These are phyloP conservation scores for Latrodectus geometricus DNA, from an alignment of 1,140 invertebrate species.

Conservation along the genomic window DNA sequence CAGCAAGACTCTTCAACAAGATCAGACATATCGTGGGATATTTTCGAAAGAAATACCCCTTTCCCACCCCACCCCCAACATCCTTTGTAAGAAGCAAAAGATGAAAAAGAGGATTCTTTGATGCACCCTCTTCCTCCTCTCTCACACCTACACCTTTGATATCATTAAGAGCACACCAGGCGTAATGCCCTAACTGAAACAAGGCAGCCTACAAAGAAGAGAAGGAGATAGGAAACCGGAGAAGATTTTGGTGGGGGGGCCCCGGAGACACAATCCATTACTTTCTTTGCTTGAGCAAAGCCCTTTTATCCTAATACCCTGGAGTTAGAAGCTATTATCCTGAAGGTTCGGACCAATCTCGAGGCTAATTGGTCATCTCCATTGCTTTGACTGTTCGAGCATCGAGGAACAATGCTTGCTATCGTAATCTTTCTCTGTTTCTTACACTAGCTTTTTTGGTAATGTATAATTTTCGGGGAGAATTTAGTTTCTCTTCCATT, in stretches of 20 bases:
- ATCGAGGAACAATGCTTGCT: slow-evolving; percentile 32
- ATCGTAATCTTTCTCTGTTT: background rate
- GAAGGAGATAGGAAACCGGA: slow-evolving; percentile 13
- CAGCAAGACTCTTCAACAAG: background rate
- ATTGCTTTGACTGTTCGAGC: slow-evolving; percentile 44
- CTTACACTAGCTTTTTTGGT: background rate
- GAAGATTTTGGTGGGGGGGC: slow-evolving; percentile 42
- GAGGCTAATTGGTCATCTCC: slow-evolving; percentile 56
- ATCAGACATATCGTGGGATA: background rate
- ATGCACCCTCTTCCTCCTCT: background rate
- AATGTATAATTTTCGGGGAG: slow-evolving; percentile 50
- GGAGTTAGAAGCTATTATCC: slow-evolving; percentile 57
- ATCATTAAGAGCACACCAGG: slow-evolving; percentile 39
- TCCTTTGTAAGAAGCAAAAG: background rate
- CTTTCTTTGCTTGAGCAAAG: slow-evolving; percentile 40
- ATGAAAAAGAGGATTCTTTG: slow-evolving; percentile 26
- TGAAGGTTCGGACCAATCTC: slow-evolving; percentile 33
- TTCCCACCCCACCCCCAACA: too few species aligned
- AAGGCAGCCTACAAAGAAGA: slow-evolving; percentile 12
- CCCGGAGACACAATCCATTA: slow-evolving; percentile 57
- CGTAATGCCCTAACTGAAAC: slow-evolving; percentile 8
- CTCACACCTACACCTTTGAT: slow-evolving; percentile 29
- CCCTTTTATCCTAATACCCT: slow-evolving; percentile 55
- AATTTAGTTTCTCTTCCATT: background rate
- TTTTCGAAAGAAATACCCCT: background rate